These are phyloP conservation scores for Chrysocyon brachyurus DNA, from an alignment of 2,797 vertebrate species.

Conservation along the genomic window DNA sequence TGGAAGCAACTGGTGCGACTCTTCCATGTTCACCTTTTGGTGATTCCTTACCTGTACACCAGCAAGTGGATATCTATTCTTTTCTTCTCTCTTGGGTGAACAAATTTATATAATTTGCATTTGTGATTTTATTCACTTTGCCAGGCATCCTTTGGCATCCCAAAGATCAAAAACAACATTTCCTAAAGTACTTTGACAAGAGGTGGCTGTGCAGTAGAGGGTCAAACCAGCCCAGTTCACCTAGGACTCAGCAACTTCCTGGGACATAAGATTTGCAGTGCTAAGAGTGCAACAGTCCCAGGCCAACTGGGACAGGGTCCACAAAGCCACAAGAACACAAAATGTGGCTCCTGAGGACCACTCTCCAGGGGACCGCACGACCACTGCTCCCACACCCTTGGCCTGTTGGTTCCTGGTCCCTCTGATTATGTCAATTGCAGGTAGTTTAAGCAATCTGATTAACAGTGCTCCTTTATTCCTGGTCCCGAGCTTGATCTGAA, in stretches of 20 bases:
- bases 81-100: slow-evolving; percentile 11
- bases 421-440: neutral
- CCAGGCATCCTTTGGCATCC: neutral
- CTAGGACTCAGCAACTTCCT: neutral
- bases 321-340: neutral
- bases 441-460: neutral
- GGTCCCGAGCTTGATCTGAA: neutral
- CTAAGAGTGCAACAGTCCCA: neutral
- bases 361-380: neutral
- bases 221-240: neutral
- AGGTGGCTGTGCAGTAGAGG: neutral
- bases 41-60: neutral
- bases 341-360: neutral
- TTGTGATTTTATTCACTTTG: slow-evolving; percentile 1
- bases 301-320: neutral
- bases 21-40: neutral
- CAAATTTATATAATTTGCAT: neutral
- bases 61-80: neutral
- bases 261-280: neutral
- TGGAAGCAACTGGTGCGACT: neutral
- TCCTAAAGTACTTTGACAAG: neutral
- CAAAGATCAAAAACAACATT: neutral
- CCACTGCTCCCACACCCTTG: neutral
- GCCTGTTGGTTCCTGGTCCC: neutral
- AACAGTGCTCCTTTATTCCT: neutral